Base-by-base conservation (phyloP, 92 coral and sea anemone genomes). In the Montipora capitata region DNA sequence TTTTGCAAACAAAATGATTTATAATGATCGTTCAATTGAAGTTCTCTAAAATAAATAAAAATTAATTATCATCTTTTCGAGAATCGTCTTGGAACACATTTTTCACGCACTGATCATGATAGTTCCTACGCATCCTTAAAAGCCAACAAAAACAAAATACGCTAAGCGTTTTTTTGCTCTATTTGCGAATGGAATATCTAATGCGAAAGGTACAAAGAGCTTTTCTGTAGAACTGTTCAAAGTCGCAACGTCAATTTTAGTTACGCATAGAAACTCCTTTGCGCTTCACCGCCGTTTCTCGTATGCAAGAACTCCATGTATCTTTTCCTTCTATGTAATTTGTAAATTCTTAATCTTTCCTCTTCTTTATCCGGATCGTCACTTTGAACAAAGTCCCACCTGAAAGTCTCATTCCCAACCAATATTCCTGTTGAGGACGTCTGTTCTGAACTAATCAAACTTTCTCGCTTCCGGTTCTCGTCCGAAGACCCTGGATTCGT, bases 271-370 rank as follows among this genome's bases (percentile, higher is more conserved):
- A 85, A 85, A 44, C 76, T 65, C 7, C 68, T 76, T 51, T 75
- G 88, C 2, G 40, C 65, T 62, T 85, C 89, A 3, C 57, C 75
- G 42, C 88, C 89, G 3, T 52, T 66, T 45, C 76, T 64, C 27
- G 64, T 76, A 2, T 95, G 98, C 72, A 91, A 82, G 35, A 68
- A 87, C 18, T 84, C 96, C 91, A 95, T 87, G 79, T 97, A 97
- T 68, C 99, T 85, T 87, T 96, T 96, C 39, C 99, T 87, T 62
- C 99, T 89, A 74, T 96, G 94, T 16, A 94, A 84, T 90, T 97
- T 97, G 82, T 97, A 97, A 54, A 90, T 81, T 63, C 93, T 92
- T 39, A 97, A 61, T 70, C 98, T 89, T 52, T 96, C 95, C 10
- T 92, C 93, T 67, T 97, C 98, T 63, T 90, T 91, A 1, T 66